Conservation (phyloP, 2,888 invertebrate genomes). For the Urechis unicinctus region DNA sequence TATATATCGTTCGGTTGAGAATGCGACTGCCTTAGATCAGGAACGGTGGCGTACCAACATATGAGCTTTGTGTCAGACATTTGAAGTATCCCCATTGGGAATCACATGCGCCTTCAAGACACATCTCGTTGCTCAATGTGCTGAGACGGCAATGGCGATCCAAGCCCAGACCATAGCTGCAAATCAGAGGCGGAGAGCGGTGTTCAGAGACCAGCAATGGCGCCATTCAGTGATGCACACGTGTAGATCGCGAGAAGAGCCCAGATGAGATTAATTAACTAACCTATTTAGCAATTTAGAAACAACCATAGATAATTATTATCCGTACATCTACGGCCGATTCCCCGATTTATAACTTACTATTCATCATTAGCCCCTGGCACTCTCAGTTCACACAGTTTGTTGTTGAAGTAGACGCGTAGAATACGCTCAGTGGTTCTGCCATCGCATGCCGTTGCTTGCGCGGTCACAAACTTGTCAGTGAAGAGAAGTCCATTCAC, state of each 20-base stretch:
- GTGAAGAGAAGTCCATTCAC: neutral
- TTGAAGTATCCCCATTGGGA: neutral
- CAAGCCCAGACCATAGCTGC: no score
- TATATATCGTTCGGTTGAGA: no score
- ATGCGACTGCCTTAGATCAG: neutral
- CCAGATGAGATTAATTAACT: no score
- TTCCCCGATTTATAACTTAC: neutral
- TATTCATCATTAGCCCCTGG: neutral
- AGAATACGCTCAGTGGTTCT: neutral
- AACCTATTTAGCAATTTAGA: no score
- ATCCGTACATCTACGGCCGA: no score
- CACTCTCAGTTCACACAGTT: neutral
- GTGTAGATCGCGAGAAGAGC: no score
- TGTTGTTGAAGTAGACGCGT: neutral
- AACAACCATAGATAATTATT: no score
- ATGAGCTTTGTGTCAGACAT: neutral
- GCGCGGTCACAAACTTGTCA: neutral
- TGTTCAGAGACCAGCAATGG: no score
- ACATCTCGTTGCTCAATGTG: no score
- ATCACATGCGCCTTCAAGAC: neutral
- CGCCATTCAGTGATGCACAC: no score
- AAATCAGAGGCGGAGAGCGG: no score
- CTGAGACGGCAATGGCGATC: no score
- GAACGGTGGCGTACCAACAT: conserved; percentile 1
- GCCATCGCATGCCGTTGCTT: neutral